Percentiles rank a stretch among this genome's conserved stretches.
Evolutionary conservation across 2,113 vertebrate species (phyloP).

Genomic region (Cisticola juncidis): DNA sequence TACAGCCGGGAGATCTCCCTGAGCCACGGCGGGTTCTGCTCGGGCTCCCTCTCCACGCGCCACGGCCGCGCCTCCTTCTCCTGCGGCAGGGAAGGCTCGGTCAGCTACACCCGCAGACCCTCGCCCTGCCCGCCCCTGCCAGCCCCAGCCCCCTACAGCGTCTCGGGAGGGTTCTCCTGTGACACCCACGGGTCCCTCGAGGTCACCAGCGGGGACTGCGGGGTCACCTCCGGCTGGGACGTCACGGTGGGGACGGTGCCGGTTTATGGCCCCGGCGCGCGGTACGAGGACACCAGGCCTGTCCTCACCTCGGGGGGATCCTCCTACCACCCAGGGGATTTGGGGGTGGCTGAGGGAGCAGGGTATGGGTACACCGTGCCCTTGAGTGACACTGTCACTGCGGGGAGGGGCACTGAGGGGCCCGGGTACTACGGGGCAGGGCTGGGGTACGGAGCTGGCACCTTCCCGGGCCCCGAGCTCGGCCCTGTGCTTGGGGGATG

Average conservation of each 20-base stretch:
- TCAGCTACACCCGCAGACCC: neutral
- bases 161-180: neutral
- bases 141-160: neutral
- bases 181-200: rapidly evolving
- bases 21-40: neutral
- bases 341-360: rapidly evolving
- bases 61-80: neutral
- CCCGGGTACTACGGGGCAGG: rapidly evolving
- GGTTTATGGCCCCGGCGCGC: rapidly evolving
- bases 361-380: rapidly evolving
- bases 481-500: rapidly evolving
- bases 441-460: rapidly evolving
- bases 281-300: neutral
- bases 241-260: neutral
- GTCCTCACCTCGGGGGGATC: neutral
- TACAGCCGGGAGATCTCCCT: neutral
- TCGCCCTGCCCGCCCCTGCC: neutral
- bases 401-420: rapidly evolving
- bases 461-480: neutral
- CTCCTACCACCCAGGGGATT: rapidly evolving
- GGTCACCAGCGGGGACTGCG: rapidly evolving
- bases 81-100: neutral
- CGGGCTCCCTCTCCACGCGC: rapidly evolving
- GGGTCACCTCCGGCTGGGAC: neutral
- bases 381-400: rapidly evolving